Conservation (phyloP, 2,797 vertebrate species). For the Labeo calbasu region DNA sequence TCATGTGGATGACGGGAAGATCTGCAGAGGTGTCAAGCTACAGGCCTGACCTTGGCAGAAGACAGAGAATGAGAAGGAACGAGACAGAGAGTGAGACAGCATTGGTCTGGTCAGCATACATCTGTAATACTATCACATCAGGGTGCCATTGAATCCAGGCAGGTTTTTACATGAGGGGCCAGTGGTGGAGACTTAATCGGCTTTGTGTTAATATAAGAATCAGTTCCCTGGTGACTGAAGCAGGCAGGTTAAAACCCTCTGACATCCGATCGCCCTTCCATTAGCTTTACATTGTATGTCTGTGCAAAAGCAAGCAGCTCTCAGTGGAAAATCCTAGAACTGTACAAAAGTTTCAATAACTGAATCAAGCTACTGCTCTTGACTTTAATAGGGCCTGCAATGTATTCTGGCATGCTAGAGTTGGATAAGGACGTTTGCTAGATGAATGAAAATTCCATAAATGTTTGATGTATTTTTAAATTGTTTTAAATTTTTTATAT, state of each 20-base stretch:
- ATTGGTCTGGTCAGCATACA: conserved; percentile 9
- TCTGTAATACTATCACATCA: conserved; percentile 32
- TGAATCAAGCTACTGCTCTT: neutral
- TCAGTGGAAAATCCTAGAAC: neutral
- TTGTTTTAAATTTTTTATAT: no score
- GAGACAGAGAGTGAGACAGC: neutral
- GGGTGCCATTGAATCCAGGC: neutral
- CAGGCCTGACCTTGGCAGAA: conserved; percentile 46
- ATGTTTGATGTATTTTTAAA: neutral
- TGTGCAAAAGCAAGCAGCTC: neutral
- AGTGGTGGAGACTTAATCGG: conserved; percentile 6
- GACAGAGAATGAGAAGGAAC: neutral
- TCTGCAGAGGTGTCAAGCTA: conserved; percentile 42
- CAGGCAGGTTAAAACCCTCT: conserved; percentile 11
- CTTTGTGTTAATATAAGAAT: conserved; percentile 29
- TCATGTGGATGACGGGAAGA: conserved; percentile 34
- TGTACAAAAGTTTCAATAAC: neutral
- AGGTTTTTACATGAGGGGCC: neutral
- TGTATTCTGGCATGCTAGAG: neutral
- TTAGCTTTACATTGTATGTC: neutral
- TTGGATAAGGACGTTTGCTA: neutral
- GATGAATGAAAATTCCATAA: neutral
- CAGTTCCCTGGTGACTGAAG: conserved; percentile 11
- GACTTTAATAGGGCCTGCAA: neutral
- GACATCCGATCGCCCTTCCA: neutral